Percentiles rank a stretch among this genome's conserved stretches.
Evolutionary conservation across 2,113 vertebrate species (phyloP).

Genomic region (Coreoperca whiteheadi): DNA sequence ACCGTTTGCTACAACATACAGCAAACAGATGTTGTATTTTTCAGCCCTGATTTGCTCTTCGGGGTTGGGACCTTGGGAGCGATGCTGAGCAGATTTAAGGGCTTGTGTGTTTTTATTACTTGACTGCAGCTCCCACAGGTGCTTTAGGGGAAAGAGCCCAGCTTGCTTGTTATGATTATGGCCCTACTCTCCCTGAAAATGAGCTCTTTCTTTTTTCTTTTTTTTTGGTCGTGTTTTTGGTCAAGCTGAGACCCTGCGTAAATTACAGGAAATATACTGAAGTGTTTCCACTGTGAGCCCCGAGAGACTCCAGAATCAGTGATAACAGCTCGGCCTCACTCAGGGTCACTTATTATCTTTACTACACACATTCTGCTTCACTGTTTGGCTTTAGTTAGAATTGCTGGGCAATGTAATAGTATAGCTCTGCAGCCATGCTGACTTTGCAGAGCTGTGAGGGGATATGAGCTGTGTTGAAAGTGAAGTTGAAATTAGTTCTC

Average conservation of each 20-base stretch:
- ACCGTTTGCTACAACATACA: slow-evolving; percentile 27
- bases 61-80: slow-evolving; percentile 53
- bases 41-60: slow-evolving; percentile 46
- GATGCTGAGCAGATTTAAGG: slow-evolving; percentile 70
- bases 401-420: slow-evolving; percentile 43
- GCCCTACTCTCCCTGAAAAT: slow-evolving; percentile 54
- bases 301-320: slow-evolving; percentile 35
- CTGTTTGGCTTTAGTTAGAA: slow-evolving; percentile 33
- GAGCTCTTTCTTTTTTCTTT: background rate
- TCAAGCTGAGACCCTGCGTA: slow-evolving; percentile 27
- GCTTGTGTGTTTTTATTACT: slow-evolving; percentile 75
- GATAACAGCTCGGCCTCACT: slow-evolving; percentile 52
- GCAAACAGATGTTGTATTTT: slow-evolving; percentile 69
- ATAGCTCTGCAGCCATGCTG: slow-evolving; percentile 14
- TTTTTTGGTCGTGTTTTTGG: slow-evolving; percentile 38
- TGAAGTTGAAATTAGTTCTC: slow-evolving; percentile 20
- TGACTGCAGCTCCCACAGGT: slow-evolving; percentile 74
- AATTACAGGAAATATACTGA: slow-evolving; percentile 63
- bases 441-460: slow-evolving; percentile 30
- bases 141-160: slow-evolving; percentile 54
- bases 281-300: slow-evolving; percentile 55
- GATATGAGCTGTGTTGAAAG: slow-evolving; percentile 1
- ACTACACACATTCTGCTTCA: slow-evolving; percentile 11
- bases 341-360: slow-evolving; percentile 68
- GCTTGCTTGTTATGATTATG: slow-evolving; percentile 71